A percentile compares a stretch with the other conserved stretches of the same genome.
Evolutionary conservation across 2,113 vertebrate genomes (phyloP).

Genomic region (Cottus gobio): DNA sequence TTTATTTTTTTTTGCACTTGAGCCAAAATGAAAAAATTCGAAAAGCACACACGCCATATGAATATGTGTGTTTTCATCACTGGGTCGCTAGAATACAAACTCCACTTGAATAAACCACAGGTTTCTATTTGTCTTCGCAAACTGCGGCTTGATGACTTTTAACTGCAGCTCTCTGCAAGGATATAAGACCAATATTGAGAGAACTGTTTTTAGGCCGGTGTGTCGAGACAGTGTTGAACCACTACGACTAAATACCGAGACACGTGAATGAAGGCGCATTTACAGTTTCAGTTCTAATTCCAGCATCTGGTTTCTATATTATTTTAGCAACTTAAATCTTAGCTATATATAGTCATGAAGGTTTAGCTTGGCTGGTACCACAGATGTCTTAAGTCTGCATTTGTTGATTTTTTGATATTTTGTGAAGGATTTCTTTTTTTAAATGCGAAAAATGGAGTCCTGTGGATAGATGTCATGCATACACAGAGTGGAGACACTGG

Average conservation of each 20-base stretch:
- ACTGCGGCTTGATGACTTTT: slow-evolving; percentile 61
- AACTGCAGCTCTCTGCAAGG: slow-evolving; percentile 65
- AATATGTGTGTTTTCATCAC: slow-evolving; percentile 76
- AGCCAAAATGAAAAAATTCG: slow-evolving; percentile 77
- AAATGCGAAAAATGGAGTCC: slow-evolving; percentile 23
- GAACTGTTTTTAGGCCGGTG: slow-evolving; percentile 70
- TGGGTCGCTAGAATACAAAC: slow-evolving; percentile 68
- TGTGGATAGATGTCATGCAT: slow-evolving; percentile 42
- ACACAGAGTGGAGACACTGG: slow-evolving; percentile 64
- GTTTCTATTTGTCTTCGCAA: slow-evolving; percentile 75
- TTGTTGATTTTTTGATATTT: slow-evolving; percentile 33
- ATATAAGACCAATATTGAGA: slow-evolving; percentile 77
- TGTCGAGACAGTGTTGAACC: slow-evolving; percentile 54
- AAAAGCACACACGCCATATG: slow-evolving; percentile 73
- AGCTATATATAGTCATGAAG: slow-evolving; percentile 29
- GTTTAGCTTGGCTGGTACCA: slow-evolving; percentile 2
- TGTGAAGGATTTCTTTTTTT: not conserved
- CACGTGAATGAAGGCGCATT: slow-evolving; percentile 23
- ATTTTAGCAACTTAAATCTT: slow-evolving; percentile 28
- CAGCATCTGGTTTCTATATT: slow-evolving; percentile 29
- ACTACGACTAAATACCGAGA: slow-evolving; percentile 43
- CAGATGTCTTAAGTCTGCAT: slow-evolving; percentile 7
- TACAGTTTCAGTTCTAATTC: slow-evolving; percentile 39
- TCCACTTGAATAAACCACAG: slow-evolving; percentile 71
- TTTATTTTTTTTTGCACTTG: slow-evolving; percentile 62